A percentile compares a stretch with the other conserved stretches of the same genome.
Evolutionary conservation across 2,113 vertebrate genomes (phyloP).

Genomic region (Perognathus longimembris): DNA sequence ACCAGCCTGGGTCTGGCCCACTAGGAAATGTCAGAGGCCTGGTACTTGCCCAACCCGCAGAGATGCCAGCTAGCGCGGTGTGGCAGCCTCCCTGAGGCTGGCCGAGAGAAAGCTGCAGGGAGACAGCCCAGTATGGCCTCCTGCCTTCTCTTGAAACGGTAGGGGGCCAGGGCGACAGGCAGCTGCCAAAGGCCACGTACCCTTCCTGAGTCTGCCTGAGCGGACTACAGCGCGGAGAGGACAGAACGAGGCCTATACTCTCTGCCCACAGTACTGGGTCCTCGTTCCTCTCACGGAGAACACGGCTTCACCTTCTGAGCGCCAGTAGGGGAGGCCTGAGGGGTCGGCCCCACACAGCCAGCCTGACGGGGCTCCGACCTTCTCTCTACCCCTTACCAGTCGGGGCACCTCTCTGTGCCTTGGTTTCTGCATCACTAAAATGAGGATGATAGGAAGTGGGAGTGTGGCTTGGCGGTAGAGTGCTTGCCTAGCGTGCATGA

Average conservation of each 20-base stretch:
- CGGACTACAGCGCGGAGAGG: not conserved
- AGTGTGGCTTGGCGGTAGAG: too few species aligned
- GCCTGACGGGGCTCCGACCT: not conserved
- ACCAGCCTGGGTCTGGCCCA: rapidly evolving
- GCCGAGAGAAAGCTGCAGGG: not conserved
- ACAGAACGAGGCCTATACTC: not conserved
- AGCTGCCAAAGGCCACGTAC: not conserved
- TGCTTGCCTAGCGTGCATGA: too few species aligned
- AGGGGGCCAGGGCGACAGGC: not conserved
- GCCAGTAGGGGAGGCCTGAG: not conserved
- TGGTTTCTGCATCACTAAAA: not conserved
- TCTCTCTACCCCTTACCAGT: not conserved
- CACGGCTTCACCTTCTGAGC: not conserved
- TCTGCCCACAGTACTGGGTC: not conserved
- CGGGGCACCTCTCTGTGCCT: not conserved
- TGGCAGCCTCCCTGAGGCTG: not conserved
- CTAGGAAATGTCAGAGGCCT: not conserved
- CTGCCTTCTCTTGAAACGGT: not conserved
- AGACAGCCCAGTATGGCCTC: not conserved
- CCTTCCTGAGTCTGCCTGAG: not conserved
- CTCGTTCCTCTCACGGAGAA: not conserved
- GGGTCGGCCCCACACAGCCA: not conserved
- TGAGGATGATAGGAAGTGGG: not conserved
- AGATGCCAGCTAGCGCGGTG: not conserved
- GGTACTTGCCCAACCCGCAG: not conserved